Conservation (phyloP, 2,113 vertebrate species). For the Lepidothrix coronata region DNA sequence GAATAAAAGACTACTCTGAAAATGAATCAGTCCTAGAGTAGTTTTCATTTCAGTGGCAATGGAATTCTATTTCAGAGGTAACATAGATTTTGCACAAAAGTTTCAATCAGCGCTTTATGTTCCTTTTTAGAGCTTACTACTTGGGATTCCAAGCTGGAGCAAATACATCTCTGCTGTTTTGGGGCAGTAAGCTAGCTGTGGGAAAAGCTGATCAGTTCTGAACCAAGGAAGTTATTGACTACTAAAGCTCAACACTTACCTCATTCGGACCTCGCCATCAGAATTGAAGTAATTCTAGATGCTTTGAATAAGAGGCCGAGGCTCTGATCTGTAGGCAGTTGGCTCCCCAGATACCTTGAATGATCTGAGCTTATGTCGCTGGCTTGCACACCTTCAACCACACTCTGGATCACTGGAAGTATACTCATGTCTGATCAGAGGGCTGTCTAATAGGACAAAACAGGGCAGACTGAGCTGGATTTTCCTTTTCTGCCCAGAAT, state of each 20-base stretch:
- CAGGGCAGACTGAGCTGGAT: neutral
- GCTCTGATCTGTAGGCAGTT: neutral
- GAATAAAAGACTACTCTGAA: neutral
- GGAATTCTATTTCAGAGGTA: neutral
- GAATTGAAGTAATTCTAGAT: neutral
- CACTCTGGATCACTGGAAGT: neutral
- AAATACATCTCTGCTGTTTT: neutral
- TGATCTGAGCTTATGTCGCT: neutral
- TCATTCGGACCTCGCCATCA: constrained; percentile 15
- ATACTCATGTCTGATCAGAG: neutral
- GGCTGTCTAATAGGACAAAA: neutral
- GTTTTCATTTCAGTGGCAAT: neutral
- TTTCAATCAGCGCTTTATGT: neutral
- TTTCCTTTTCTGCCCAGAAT: neutral
- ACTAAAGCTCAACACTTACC: neutral
- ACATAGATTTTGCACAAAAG: neutral
- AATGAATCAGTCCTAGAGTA: neutral
- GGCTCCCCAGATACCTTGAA: neutral
- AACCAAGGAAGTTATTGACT: neutral
- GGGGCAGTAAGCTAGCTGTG: neutral
- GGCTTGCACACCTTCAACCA: neutral
- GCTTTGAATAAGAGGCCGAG: neutral
- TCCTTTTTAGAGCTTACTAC: neutral
- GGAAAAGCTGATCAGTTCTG: neutral
- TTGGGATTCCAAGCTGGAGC: neutral